Evolutionary conservation across 2,113 vertebrate species (phyloP).

Genomic region (Lethenteron reissneri): DNA sequence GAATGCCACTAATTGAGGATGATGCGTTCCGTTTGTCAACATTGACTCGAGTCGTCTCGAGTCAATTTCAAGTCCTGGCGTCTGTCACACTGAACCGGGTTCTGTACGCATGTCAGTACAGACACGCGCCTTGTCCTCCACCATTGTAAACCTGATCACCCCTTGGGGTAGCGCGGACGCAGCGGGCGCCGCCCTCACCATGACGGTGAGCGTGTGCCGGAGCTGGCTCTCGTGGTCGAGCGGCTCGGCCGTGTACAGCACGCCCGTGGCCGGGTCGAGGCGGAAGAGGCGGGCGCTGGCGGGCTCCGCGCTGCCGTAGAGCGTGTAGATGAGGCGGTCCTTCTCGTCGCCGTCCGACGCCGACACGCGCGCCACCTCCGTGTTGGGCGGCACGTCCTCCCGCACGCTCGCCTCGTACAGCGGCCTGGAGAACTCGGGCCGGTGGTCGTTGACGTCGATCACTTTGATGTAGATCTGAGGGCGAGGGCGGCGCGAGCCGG

Average conservation of each 20-base stretch:
- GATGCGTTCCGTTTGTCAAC: too few relatives aligned
- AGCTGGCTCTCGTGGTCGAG: constrained; percentile 70
- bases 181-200: constrained; percentile 33
- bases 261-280: constrained; percentile 46
- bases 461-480: constrained; percentile 60
- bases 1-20: too few relatives aligned
- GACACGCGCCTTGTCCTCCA: too few relatives aligned
- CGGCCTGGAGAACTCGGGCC: constrained; percentile 64
- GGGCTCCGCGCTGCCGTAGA: constrained; percentile 69
- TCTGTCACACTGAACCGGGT: too few relatives aligned
- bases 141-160: too few relatives aligned
- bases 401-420: constrained; percentile 62
- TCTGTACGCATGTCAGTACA: too few relatives aligned
- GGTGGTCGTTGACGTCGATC: constrained; percentile 80
- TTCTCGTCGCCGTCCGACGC: constrained; percentile 75
- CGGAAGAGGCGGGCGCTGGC: constrained; percentile 61
- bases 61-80: too few relatives aligned
- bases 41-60: too few relatives aligned
- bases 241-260: constrained; percentile 50
- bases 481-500: too few relatives aligned
- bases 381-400: constrained; percentile 59
- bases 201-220: constrained; percentile 69
- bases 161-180: too few relatives aligned
- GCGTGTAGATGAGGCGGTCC: constrained; percentile 51
- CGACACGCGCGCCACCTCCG: constrained; percentile 63